Conservation (phyloP, 2,888 invertebrate genomes). For the Ceramica pisi region DNA sequence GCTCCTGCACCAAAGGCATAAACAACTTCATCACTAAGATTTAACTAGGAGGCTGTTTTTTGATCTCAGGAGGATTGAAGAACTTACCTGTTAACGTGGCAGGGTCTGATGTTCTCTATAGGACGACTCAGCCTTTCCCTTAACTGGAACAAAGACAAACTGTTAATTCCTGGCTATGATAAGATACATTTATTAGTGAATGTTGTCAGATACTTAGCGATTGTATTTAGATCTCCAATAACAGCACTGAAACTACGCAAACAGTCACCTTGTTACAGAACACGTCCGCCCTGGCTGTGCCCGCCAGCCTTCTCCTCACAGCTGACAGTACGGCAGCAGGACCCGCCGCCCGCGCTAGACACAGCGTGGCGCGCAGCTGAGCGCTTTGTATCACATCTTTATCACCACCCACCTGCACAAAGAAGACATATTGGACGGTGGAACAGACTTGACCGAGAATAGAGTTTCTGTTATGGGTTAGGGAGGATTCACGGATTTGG, state of each 20-base stretch:
- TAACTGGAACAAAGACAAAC: constrained; percentile 74
- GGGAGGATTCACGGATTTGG: too few relatives aligned
- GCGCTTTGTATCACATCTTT: constrained; percentile 79
- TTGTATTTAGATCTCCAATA: not conserved
- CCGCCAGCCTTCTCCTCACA: constrained; percentile 90
- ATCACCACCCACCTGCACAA: constrained; percentile 79
- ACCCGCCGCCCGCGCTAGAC: constrained; percentile 95
- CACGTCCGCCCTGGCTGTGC: constrained; percentile 89
- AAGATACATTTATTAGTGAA: not conserved
- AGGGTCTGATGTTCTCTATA: constrained; percentile 80
- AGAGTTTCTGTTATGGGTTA: too few relatives aligned
- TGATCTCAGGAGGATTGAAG: not conserved
- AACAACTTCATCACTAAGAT: not conserved
- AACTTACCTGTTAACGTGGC: constrained; percentile 77
- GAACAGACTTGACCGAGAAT: not conserved
- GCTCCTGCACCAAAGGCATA: constrained; percentile 69
- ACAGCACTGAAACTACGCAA: too few relatives aligned
- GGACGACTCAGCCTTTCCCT: constrained; percentile 85
- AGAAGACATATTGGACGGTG: not conserved
- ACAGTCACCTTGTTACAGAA: constrained; percentile 86
- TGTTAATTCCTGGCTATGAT: not conserved
- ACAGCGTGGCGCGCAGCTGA: constrained; percentile 88
- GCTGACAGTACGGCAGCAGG: constrained; percentile 92
- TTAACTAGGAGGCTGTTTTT: not conserved
- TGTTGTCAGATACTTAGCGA: not conserved